These are phyloP conservation scores for Chloroceryle amazona DNA, from an alignment of 2,797 vertebrate genomes.

Conservation along the genomic window DNA sequence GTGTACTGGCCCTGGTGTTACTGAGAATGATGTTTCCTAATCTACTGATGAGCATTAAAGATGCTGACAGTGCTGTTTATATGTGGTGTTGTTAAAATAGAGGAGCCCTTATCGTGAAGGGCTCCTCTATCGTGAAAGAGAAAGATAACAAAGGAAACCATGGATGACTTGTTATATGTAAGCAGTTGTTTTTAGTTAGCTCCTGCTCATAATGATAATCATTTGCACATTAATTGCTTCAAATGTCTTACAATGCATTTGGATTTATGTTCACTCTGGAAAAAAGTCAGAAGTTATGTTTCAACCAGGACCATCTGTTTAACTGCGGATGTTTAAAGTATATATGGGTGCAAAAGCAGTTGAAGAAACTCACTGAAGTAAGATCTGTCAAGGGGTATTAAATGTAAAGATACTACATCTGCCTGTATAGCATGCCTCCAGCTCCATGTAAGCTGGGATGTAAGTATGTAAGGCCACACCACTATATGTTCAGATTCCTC, in stretches of 20 bases:
- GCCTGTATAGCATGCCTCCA: neutral
- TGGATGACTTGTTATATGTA: neutral
- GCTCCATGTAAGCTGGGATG: neutral
- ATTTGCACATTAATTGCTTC: conserved; percentile 33
- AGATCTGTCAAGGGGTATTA: neutral
- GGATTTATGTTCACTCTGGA: neutral
- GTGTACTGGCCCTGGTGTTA: neutral
- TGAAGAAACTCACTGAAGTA: neutral
- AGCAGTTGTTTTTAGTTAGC: neutral
- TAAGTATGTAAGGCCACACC: neutral
- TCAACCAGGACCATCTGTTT: neutral
- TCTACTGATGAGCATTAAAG: neutral
- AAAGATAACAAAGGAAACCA: neutral
- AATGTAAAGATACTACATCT: neutral
- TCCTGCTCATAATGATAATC: neutral
- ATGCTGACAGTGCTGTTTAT: neutral
- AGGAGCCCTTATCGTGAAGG: neutral
- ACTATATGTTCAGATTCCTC: neutral
- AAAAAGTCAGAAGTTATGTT: neutral
- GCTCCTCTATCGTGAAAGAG: too few relatives aligned
- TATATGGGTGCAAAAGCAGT: neutral
- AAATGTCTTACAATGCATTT: neutral
- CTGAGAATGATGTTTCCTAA: neutral
- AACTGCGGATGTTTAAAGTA: neutral
- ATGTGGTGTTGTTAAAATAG: neutral